Conservation (phyloP, 2,888 invertebrate genomes). For the Epistrophe eligans region DNA sequence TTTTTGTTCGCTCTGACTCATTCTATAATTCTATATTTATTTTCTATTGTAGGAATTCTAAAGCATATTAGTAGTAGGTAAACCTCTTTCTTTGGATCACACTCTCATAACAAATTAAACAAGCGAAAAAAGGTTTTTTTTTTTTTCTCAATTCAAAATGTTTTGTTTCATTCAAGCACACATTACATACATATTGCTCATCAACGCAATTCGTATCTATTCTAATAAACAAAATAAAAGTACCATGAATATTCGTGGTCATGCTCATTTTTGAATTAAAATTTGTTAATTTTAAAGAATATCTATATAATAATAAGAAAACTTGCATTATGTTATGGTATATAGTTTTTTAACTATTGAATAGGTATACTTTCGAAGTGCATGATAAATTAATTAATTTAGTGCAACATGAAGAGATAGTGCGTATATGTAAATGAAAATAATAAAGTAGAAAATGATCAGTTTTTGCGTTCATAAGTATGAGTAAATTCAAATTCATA, state of each 20-base stretch:
- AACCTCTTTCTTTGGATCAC: background rate
- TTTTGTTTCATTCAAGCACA: constrained; percentile 5
- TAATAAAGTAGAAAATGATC: constrained; percentile 29
- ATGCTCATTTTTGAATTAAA: constrained; percentile 33
- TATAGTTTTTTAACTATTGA: constrained; percentile 35
- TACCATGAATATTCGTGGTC: constrained; percentile 33
- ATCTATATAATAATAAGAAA: constrained; percentile 25
- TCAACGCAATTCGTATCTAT: background rate
- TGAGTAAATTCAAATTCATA: constrained; percentile 44
- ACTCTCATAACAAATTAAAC: background rate
- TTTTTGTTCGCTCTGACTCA: background rate
- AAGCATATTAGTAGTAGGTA: background rate
- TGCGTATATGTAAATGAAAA: constrained; percentile 39
- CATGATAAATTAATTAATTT: constrained; percentile 50
- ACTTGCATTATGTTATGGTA: constrained; percentile 42
- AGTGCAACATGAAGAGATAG: constrained; percentile 72
- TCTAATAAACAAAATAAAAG: background rate
- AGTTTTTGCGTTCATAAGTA: constrained; percentile 56
- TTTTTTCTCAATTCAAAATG: background rate
- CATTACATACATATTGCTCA: background rate
- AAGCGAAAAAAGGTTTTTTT: background rate
- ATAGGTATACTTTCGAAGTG: constrained; percentile 55
- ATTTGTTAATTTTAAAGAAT: background rate
- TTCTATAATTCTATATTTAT: background rate
- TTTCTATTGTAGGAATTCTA: background rate